Conservation (phyloP, 2,888 invertebrate genomes). For the Eupithecia vulgata region DNA sequence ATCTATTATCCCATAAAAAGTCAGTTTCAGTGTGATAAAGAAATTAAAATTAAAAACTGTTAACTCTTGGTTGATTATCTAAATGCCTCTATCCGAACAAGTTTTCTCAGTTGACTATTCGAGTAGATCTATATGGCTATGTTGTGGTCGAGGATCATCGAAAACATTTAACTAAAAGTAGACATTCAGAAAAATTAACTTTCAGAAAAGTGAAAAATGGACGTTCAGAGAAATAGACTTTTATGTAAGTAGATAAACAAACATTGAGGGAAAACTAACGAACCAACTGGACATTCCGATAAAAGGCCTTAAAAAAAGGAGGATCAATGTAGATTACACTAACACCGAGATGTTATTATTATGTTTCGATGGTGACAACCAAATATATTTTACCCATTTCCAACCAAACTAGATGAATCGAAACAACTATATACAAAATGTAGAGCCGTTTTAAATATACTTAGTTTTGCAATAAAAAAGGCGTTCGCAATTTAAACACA, state of each 20-base stretch:
- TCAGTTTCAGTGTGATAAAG: neutral
- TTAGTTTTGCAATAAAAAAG: too few species aligned
- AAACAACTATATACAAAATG: too few species aligned
- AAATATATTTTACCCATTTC: too few species aligned
- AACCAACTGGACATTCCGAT: neutral
- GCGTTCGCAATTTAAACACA: too few species aligned
- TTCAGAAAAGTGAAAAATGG: neutral
- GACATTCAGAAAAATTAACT: neutral
- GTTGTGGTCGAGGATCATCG: neutral
- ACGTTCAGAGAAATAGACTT: too few species aligned
- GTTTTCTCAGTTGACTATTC: neutral
- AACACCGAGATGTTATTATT: too few species aligned
- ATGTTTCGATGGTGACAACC: too few species aligned
- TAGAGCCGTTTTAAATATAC: too few species aligned
- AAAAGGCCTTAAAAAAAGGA: neutral
- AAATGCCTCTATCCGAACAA: slow-evolving; percentile 16
- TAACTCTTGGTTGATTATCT: slow-evolving; percentile 11
- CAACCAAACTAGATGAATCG: too few species aligned
- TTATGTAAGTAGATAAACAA: too few species aligned
- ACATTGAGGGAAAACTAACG: neutral
- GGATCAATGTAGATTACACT: too few species aligned
- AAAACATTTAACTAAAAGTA: neutral
- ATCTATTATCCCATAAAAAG: neutral
- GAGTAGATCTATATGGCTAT: slow-evolving; percentile 6
- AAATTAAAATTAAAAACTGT: slow-evolving; percentile 1